Percentiles rank a stretch among this genome's conserved stretches.
phyloP scores from a whole-genome alignment of 2,113 vertebrate species.

The Xiphophorus maculatus region DNA sequence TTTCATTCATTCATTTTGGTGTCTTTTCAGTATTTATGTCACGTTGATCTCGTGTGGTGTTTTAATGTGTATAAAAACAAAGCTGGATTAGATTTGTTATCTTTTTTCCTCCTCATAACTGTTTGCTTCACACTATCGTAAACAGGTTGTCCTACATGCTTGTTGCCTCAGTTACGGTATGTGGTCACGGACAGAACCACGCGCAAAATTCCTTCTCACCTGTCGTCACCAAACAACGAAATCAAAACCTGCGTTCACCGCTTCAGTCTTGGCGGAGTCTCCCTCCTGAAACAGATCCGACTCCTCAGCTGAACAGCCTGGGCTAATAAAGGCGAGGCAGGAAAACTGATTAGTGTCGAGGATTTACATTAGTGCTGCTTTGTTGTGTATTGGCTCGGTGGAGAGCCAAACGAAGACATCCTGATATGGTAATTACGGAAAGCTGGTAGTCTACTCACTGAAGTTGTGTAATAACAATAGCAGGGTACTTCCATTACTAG shows the following conservation, averaged over 20 bases:
- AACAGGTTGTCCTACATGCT: neutral
- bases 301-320: neutral
- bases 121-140: neutral
- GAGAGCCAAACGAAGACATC: constrained; percentile 54
- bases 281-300: neutral
- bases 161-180: neutral
- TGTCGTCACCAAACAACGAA: neutral
- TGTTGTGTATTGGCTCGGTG: constrained; percentile 41
- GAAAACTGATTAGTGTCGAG: constrained; percentile 58
- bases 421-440: constrained; percentile 75
- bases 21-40: too few species aligned
- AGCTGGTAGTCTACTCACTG: constrained; percentile 41
- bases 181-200: neutral
- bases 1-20: too few species aligned
- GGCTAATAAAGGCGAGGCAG: neutral
- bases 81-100: neutral
- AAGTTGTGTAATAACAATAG: constrained; percentile 62
- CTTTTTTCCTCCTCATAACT: neutral
- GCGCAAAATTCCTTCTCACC: neutral
- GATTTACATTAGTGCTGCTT: constrained; percentile 64
- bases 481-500: constrained; percentile 57
- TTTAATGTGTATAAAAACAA: too few species aligned
- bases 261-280: neutral
- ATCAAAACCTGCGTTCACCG: neutral
- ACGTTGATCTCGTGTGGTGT: too few species aligned